phyloP scores from a whole-genome alignment of 2,113 vertebrate genomes.

The Rhabdomys dilectus region DNA sequence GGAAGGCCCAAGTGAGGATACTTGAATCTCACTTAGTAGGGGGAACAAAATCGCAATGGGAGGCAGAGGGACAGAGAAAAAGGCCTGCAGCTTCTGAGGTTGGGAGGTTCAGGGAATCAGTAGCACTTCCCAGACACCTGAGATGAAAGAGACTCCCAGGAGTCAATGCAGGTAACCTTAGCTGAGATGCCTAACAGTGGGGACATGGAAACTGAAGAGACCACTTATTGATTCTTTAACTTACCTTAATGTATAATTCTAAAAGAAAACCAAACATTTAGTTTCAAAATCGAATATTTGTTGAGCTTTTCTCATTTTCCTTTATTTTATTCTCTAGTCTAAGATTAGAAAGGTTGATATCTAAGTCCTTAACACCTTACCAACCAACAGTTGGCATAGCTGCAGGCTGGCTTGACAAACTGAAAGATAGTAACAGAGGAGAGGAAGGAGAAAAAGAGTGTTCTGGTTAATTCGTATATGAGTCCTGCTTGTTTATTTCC shows the following conservation, averaged over 20 bases:
- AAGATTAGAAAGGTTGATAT: neutral
- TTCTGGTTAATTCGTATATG: neutral
- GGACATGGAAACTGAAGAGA: too few relatives aligned
- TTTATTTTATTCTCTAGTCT: neutral
- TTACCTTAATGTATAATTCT: neutral
- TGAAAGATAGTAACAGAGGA: neutral
- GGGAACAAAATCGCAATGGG: too few relatives aligned
- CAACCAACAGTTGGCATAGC: neutral
- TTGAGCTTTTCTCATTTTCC: neutral
- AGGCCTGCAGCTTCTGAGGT: too few relatives aligned
- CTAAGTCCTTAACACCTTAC: neutral
- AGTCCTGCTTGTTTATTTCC: neutral
- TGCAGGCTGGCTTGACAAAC: neutral
- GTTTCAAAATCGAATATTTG: neutral
- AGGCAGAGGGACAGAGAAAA: too few relatives aligned
- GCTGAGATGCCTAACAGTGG: too few relatives aligned
- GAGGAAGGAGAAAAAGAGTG: neutral
- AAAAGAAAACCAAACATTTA: neutral
- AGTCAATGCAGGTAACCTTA: too few relatives aligned
- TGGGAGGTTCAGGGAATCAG: too few relatives aligned
- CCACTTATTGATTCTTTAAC: neutral
- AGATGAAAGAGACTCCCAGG: too few relatives aligned
- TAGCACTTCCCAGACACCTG: too few relatives aligned
- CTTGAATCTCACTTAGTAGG: too few relatives aligned
- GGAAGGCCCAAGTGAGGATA: too few relatives aligned